These are phyloP conservation scores for Apodemia zela DNA, from an alignment of 2,888 invertebrate species.

Conservation along the genomic window DNA sequence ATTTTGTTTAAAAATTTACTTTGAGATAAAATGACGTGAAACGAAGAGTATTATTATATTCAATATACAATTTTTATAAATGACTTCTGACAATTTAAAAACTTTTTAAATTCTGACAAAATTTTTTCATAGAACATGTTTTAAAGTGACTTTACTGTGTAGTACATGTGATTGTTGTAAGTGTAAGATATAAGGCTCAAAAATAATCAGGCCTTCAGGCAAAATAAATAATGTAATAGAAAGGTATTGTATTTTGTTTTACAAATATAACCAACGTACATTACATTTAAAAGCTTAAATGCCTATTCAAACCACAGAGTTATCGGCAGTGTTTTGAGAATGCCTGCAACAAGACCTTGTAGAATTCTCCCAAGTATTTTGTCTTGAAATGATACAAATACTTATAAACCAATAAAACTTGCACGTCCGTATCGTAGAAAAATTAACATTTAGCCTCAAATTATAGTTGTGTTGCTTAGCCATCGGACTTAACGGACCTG, in stretches of 20 bases:
- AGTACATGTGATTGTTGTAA: conserved; percentile 7
- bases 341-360: conserved; percentile 70
- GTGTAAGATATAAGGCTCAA: conserved; percentile 7
- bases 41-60: background rate
- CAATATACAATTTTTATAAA: background rate
- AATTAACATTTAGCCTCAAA: no score
- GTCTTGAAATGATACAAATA: conserved; percentile 37
- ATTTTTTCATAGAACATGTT: background rate
- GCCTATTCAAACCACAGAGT: no score
- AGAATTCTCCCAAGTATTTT: conserved; percentile 48
- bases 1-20: conserved; percentile 2
- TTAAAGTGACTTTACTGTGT: conserved; percentile 1
- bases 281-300: no score
- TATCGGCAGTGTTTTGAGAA: conserved; percentile 69
- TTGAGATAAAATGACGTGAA: background rate
- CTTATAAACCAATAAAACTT: no score
- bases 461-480: no score
- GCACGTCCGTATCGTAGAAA: no score
- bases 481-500: no score
- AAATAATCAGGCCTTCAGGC: background rate
- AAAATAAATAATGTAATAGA: background rate
- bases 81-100: background rate
- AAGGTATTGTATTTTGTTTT: background rate
- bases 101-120: background rate
- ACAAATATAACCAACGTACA: background rate